Base-by-base conservation (phyloP, 1,140 invertebrate genomes). In the Papilio dardanus region DNA sequence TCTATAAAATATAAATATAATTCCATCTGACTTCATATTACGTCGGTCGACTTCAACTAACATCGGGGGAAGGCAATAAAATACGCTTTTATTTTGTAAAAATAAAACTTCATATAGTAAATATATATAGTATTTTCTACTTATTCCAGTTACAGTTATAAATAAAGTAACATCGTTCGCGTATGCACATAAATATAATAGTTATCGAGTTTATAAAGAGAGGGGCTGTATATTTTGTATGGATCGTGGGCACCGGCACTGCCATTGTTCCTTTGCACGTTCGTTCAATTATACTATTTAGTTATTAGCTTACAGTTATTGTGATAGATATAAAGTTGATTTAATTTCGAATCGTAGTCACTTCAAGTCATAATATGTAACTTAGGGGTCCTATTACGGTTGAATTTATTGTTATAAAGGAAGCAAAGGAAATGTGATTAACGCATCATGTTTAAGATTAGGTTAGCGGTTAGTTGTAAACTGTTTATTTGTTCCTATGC, bases 61-160 rank as follows among this genome's bases (percentile, higher is more conserved):
- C 87, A 88, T 88, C 84, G 88, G 94, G 94, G 94, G 94, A 94
- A 94, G 93, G 94, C 94, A 94, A 93, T 92, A 93, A 93, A 92
- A 87, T 94, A 94, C 94, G 94, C 94, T 94, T 94, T 90, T 89
- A 88, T 84, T 83, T 85, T 88, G 82, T 91, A 88, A 86, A 89
- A 87, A 88, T 76, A 73, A 73, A 73, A 82, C 42, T 77, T 50
- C 33, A 28, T 62, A 62, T 62, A 62, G 24, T 62, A 28, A 62
- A 30, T 73, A 73, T 73, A 31, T 73, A 73, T 73, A 73, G 19
- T 54, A 73, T 73, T 37, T 73, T 62, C 71, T 58, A 73, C 46
- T 73, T 73, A 73, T 73, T 73, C 69, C 46, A 73, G 46, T 35
- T 58, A 73, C 71, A 50, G 71, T 73, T 73, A 73, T 54, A 71